These are phyloP conservation scores for Germaria angustata DNA, from an alignment of 2,888 invertebrate species.

Conservation along the genomic window DNA sequence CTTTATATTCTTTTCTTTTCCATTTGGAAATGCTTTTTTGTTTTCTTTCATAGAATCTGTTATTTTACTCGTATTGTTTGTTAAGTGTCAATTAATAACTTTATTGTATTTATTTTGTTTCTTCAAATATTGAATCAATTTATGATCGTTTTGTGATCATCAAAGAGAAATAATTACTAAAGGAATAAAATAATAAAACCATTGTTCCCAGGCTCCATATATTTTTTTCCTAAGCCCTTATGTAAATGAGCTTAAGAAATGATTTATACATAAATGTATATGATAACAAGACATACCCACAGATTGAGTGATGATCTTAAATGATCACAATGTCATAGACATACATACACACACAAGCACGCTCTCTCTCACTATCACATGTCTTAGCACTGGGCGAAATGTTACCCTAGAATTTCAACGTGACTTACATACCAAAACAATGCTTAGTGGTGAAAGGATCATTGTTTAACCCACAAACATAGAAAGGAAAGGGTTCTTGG, in stretches of 20 bases:
- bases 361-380: too few species aligned
- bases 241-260: conserved; percentile 46
- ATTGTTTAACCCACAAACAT: conserved; percentile 60
- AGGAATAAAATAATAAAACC: neutral
- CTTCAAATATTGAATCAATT: conserved; percentile 57
- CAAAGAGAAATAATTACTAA: neutral
- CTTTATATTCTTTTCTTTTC: neutral
- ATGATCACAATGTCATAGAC: conserved; percentile 11
- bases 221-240: conserved; percentile 21
- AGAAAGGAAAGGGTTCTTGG: conserved; percentile 29
- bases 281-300: conserved; percentile 51
- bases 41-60: neutral
- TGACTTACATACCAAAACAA: conserved; percentile 67
- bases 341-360: neutral
- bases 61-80: conserved; percentile 54
- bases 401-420: conserved; percentile 46
- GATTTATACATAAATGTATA: neutral
- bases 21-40: neutral
- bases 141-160: conserved; percentile 36
- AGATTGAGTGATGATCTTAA: conserved; percentile 59
- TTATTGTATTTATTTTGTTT: conserved; percentile 53
- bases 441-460: conserved; percentile 65
- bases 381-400: neutral
- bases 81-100: conserved; percentile 67
- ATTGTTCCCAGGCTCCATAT: conserved; percentile 53